A percentile compares a stretch with the other conserved stretches of the same genome.
Conservation (phyloP, 2,888 invertebrate genomes). For the Octonoba sinensis region DNA sequence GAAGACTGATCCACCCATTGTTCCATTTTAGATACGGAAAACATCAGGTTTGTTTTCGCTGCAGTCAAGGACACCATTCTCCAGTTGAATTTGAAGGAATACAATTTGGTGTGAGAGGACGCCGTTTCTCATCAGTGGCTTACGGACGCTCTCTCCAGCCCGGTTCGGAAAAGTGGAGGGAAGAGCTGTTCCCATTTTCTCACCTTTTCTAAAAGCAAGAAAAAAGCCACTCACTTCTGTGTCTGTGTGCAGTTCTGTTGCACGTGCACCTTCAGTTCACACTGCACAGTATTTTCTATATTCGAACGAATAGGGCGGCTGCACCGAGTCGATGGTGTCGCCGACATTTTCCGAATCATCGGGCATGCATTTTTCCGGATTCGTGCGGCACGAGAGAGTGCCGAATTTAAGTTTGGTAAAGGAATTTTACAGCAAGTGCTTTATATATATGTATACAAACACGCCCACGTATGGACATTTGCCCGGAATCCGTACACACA, state of each 20-base stretch:
- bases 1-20: not conserved
- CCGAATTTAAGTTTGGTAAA: constrained; percentile 42
- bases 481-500: not conserved
- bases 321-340: constrained; percentile 45
- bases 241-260: constrained; percentile 43
- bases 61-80: constrained; percentile 99
- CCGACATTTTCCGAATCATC: constrained; percentile 55
- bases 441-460: constrained; percentile 21
- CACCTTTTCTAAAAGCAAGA: constrained; percentile 30
- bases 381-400: constrained; percentile 48
- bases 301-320: constrained; percentile 16
- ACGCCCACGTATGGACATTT: not conserved
- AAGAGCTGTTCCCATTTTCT: constrained; percentile 38
- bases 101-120: constrained; percentile 84
- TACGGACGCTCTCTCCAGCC: constrained; percentile 8
- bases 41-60: constrained; percentile 99
- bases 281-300: constrained; percentile 59
- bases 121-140: constrained; percentile 43
- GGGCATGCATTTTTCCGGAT: constrained; percentile 56
- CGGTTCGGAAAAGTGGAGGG: not conserved
- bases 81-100: constrained; percentile 99
- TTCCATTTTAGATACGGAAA: constrained; percentile 92
- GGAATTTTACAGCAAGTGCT: constrained; percentile 16
- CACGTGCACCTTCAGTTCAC: constrained; percentile 58
- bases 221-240: constrained; percentile 43